These are phyloP conservation scores for Muscicapa adusta DNA, from an alignment of 2,113 vertebrate genomes.

Conservation along the genomic window DNA sequence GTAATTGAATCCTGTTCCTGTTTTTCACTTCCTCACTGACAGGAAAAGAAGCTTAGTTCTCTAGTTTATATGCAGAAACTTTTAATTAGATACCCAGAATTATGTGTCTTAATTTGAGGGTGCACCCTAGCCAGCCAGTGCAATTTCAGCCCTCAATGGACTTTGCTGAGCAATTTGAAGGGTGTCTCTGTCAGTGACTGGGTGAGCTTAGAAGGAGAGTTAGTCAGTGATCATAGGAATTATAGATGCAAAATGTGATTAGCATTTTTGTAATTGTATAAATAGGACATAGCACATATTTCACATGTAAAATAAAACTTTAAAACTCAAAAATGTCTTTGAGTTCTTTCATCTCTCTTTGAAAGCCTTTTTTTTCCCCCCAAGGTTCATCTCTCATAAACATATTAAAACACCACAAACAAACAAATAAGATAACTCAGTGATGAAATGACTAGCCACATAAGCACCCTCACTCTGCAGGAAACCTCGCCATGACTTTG, in stretches of 20 bases:
- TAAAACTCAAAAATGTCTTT: background rate
- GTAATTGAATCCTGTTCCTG: background rate
- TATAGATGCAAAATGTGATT: background rate
- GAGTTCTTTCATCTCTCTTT: background rate
- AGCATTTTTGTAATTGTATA: background rate
- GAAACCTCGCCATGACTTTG: slow-evolving; percentile 24
- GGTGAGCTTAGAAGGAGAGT: background rate
- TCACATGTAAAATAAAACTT: background rate
- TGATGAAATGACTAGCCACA: slow-evolving; percentile 27
- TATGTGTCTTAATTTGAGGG: background rate
- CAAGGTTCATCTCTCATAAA: background rate
- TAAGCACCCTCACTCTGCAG: slow-evolving; percentile 15
- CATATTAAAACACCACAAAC: background rate
- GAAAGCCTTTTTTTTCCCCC: background rate
- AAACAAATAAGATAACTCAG: slow-evolving; percentile 5
- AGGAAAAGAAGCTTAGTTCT: background rate
- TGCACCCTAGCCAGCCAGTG: background rate
- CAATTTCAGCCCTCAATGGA: background rate
- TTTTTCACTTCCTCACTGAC: background rate
- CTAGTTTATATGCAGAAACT: background rate
- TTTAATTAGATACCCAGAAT: background rate
- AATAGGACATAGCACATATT: background rate
- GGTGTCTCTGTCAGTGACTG: background rate
- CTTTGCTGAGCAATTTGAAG: background rate
- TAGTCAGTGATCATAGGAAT: background rate